phyloP scores from a whole-genome alignment of 2,113 vertebrate genomes.

The Daphoenositta chrysoptera region DNA sequence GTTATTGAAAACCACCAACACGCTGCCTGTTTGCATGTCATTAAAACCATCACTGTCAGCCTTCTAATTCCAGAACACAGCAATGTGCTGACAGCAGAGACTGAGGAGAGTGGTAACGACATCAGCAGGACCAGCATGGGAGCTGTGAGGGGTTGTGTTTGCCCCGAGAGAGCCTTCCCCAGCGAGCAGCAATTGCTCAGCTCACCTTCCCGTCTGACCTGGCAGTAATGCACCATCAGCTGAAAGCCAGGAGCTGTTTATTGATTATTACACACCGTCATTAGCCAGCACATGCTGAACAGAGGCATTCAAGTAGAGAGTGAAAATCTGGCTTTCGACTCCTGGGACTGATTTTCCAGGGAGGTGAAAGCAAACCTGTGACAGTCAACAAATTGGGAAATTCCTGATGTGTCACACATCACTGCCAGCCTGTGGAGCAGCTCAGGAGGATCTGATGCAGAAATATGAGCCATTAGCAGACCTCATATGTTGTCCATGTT shows the following conservation, averaged over 20 bases:
- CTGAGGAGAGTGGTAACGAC: not conserved
- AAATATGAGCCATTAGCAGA: not conserved
- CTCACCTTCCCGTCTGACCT: not conserved
- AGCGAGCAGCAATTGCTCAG: not conserved
- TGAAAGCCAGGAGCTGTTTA: conserved; percentile 16
- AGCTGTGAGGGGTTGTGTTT: not conserved
- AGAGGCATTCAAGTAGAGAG: not conserved
- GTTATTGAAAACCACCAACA: not conserved
- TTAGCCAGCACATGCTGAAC: conserved; percentile 6
- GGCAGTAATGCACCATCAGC: conserved; percentile 1
- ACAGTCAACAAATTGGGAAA: conserved; percentile 18
- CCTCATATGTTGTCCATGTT: not conserved
- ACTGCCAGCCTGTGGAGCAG: not conserved
- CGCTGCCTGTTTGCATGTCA: not conserved
- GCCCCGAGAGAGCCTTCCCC: not conserved
- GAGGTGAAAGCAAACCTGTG: conserved; percentile 28
- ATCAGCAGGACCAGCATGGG: not conserved
- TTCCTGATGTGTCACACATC: conserved; percentile 8
- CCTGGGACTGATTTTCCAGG: conserved; percentile 20
- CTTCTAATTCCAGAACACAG: not conserved
- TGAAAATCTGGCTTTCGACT: not conserved
- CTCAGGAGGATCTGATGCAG: not conserved
- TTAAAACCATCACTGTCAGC: not conserved
- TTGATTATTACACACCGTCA: not conserved
- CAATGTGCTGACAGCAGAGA: not conserved